phyloP scores from a whole-genome alignment of 2,797 vertebrate species.

The Scolopax rusticola region DNA sequence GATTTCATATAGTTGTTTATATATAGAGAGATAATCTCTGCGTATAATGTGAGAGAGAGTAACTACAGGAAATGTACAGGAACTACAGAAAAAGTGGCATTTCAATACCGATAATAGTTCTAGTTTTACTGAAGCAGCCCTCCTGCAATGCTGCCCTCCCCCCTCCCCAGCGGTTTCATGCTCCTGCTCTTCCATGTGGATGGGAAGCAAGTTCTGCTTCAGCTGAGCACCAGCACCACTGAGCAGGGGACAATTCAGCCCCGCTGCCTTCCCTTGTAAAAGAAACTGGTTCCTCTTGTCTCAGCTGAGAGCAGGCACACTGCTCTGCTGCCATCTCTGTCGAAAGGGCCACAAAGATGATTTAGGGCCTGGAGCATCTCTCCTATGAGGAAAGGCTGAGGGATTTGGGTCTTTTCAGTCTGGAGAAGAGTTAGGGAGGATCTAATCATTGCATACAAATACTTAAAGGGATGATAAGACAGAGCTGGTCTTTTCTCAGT shows the following conservation, averaged over 20 bases:
- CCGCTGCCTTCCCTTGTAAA: neutral
- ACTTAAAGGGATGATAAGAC: no score
- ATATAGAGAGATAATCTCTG: neutral
- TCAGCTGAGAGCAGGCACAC: rapidly evolving
- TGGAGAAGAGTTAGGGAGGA: no score
- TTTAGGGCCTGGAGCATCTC: no score
- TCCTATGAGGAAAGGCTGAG: no score
- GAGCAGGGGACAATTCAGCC: neutral
- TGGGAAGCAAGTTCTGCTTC: neutral
- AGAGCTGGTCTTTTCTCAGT: no score
- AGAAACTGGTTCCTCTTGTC: neutral
- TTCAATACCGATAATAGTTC: rapidly evolving
- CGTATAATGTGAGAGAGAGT: neutral
- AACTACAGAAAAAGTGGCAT: neutral
- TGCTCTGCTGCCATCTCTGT: neutral
- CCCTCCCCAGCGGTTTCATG: neutral
- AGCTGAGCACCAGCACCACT: neutral
- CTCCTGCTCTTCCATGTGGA: neutral
- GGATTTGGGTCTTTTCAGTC: no score
- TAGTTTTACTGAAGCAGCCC: neutral
- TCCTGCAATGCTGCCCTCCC: neutral
- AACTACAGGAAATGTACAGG: no score
- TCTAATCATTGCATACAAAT: no score
- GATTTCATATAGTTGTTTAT: neutral
- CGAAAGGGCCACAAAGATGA: no score